phyloP scores from a whole-genome alignment of 1,140 invertebrate genomes.

The Hesperophylax magnus region DNA sequence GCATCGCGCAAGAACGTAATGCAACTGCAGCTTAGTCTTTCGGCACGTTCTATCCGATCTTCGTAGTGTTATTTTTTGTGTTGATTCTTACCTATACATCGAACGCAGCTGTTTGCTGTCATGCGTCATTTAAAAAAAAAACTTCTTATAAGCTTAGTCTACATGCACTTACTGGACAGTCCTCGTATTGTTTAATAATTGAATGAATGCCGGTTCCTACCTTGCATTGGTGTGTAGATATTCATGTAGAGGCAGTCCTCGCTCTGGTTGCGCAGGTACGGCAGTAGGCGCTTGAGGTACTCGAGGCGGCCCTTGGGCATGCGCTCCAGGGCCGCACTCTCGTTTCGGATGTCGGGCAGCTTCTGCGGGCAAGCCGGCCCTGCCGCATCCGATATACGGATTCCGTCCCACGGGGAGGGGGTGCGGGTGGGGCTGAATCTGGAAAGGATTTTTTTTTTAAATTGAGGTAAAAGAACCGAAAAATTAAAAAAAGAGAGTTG shows the following conservation, averaged over 20 bases:
- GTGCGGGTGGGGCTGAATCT: slow-evolving; percentile 93
- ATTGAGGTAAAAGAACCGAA: no score
- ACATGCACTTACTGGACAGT: no score
- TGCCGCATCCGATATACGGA: slow-evolving; percentile 82
- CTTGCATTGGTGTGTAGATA: slow-evolving; percentile 94
- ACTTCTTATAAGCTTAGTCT: no score
- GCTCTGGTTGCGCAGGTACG: slow-evolving; percentile 91
- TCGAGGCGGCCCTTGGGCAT: slow-evolving; percentile 92
- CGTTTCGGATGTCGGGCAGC: slow-evolving; percentile 86
- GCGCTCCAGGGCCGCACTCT: slow-evolving; percentile 83
- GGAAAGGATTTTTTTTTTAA: no score
- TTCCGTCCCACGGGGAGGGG: slow-evolving; percentile 90
- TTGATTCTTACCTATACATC: no score
- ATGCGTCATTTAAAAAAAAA: no score
- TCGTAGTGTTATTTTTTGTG: no score
- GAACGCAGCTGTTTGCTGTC: no score
- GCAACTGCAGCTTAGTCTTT: no score
- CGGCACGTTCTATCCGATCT: no score
- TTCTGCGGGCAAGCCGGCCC: slow-evolving; percentile 93
- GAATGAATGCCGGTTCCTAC: slow-evolving; percentile 73
- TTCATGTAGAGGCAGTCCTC: slow-evolving; percentile 98
- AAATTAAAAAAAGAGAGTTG: no score
- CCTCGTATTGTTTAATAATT: neutral
- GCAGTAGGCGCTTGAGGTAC: slow-evolving; percentile 87
- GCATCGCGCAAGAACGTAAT: no score